Percentiles rank a stretch among this genome's conserved stretches.
Evolutionary conservation across 2,113 vertebrate genomes (phyloP).

Genomic region (Urocynchramus pylzowi): DNA sequence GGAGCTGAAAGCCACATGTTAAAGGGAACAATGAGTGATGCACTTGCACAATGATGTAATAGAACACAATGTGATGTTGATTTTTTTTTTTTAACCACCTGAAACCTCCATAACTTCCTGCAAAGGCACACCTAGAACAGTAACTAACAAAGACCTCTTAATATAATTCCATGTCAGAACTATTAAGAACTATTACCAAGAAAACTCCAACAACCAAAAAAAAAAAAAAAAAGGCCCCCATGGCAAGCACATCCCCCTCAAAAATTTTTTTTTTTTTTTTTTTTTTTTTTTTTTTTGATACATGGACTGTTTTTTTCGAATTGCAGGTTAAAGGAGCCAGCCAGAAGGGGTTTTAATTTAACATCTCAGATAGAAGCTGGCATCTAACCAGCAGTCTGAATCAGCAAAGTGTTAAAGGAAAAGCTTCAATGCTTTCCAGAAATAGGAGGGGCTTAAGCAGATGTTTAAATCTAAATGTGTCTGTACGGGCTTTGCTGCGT

Average conservation of each 20-base stretch:
- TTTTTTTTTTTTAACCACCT: not conserved
- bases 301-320: not conserved
- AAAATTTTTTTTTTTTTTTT: too few species aligned
- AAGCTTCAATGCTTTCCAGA: not conserved
- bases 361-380: not conserved
- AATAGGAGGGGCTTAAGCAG: not conserved
- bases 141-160: not conserved
- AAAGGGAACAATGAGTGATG: not conserved
- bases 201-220: not conserved
- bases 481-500: not conserved
- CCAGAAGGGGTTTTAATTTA: not conserved
- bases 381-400: not conserved
- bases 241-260: not conserved
- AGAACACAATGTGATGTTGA: not conserved
- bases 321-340: not conserved
- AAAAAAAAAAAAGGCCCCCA: not conserved
- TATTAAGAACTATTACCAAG: not conserved
- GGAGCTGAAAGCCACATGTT: not conserved
- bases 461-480: not conserved
- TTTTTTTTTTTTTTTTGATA: too few species aligned
- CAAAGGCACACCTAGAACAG: not conserved
- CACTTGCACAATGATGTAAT: not conserved
- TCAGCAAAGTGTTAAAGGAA: not conserved
- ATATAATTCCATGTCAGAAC: not conserved
- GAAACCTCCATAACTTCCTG: not conserved